Evolutionary conservation across 1,140 invertebrate genomes (phyloP).

Genomic region (Brachionus manjavacas): DNA sequence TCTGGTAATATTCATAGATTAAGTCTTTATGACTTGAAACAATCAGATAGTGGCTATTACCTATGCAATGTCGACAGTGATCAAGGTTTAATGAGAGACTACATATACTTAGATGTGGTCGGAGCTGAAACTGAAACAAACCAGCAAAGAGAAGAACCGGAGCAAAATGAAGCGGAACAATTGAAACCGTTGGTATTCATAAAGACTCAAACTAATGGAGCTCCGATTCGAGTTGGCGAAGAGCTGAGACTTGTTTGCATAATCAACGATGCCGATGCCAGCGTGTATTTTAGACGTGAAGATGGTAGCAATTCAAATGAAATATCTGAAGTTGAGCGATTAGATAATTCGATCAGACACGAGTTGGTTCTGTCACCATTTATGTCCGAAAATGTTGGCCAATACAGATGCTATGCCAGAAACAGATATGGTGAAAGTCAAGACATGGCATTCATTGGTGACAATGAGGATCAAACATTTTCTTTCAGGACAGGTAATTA

Average conservation of each 20-base stretch:
- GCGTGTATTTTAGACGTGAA: not conserved
- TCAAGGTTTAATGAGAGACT: constrained; percentile 10
- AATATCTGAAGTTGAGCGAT: not conserved
- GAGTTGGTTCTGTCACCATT: constrained; percentile 14
- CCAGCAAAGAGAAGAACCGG: not conserved
- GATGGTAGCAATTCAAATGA: not conserved
- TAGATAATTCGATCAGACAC: not conserved
- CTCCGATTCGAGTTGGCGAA: not conserved
- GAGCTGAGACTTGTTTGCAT: not conserved
- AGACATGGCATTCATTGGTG: not conserved
- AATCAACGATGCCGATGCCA: not conserved
- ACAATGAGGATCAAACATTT: not conserved
- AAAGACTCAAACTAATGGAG: not conserved
- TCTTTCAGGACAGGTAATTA: constrained; percentile 13
- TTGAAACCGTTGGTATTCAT: not conserved
- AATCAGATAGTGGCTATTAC: constrained; percentile 17
- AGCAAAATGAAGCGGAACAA: not conserved
- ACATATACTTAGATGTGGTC: not conserved
- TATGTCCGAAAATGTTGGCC: not conserved
- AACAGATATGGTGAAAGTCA: constrained; percentile 13
- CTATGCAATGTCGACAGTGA: not conserved
- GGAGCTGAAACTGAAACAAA: not conserved
- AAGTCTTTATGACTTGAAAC: not conserved
- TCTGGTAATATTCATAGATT: not conserved
- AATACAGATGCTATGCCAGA: constrained; percentile 5